Percentiles rank a stretch among this genome's conserved stretches.
Evolutionary conservation across 2,113 vertebrate species (phyloP).

Genomic region (Myotis yumanensis): DNA sequence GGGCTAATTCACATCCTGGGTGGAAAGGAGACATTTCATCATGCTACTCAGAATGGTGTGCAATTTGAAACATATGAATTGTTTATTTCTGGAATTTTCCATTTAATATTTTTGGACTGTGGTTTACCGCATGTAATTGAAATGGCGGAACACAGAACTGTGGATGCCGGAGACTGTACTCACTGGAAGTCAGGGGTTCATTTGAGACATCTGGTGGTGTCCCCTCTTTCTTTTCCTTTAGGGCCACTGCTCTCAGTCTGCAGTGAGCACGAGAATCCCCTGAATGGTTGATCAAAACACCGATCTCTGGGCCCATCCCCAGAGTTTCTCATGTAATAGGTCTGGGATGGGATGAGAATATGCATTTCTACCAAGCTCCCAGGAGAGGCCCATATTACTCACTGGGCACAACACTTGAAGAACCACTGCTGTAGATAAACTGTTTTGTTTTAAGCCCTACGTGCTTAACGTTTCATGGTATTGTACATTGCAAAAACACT

Average conservation of each 20-base stretch:
- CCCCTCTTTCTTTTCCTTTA: background rate
- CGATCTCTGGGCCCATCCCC: background rate
- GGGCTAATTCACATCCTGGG: background rate
- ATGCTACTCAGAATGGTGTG: background rate
- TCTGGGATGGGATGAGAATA: background rate
- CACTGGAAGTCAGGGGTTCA: background rate
- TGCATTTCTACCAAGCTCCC: background rate
- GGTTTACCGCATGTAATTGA: background rate
- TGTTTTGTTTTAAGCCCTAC: background rate
- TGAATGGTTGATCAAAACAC: background rate
- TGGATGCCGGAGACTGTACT: background rate
- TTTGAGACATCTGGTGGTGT: background rate
- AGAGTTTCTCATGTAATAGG: background rate
- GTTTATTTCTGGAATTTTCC: background rate
- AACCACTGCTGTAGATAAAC: background rate
- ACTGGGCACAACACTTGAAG: background rate
- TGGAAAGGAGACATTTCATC: background rate
- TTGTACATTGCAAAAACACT: conserved; percentile 1
- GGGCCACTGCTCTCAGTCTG: background rate
- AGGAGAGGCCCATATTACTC: background rate
- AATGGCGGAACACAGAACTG: background rate
- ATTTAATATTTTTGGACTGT: background rate
- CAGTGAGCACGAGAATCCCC: background rate
- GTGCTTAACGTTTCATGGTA: conserved; percentile 25
- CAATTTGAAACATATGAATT: background rate